A percentile compares a stretch with the other conserved stretches of the same genome.
Conservation (phyloP, 2,113 vertebrate species). For the Albula glossodonta region DNA sequence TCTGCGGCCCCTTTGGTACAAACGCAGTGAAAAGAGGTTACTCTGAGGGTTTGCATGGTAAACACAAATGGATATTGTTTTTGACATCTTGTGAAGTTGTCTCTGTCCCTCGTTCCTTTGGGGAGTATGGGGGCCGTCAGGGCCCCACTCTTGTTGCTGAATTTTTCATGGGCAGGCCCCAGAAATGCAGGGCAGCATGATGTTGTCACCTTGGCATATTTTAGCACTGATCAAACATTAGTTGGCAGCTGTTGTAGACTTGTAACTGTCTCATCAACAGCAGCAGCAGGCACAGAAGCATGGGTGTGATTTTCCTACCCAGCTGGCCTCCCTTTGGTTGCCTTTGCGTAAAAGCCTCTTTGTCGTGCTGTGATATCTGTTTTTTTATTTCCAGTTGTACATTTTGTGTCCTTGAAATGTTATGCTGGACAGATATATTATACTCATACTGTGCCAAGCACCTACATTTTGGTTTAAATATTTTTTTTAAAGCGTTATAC, state of each 20-base stretch:
- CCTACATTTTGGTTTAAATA: not conserved
- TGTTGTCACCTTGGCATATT: slow-evolving; percentile 91
- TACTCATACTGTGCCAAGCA: slow-evolving; percentile 29
- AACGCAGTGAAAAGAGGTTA: slow-evolving; percentile 64
- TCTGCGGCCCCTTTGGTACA: slow-evolving; percentile 58
- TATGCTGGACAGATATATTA: slow-evolving; percentile 37
- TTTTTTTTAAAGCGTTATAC: not conserved
- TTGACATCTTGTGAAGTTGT: slow-evolving; percentile 85
- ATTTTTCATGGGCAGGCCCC: slow-evolving; percentile 86
- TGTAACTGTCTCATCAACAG: slow-evolving; percentile 83
- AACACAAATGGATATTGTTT: slow-evolving; percentile 82
- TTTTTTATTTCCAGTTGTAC: slow-evolving; percentile 44
- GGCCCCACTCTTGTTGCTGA: slow-evolving; percentile 76
- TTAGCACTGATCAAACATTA: slow-evolving; percentile 94
- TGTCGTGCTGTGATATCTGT: slow-evolving; percentile 32
- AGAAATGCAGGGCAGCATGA: slow-evolving; percentile 84
- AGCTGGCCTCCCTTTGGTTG: slow-evolving; percentile 58
- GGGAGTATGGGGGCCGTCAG: slow-evolving; percentile 76
- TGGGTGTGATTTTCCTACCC: slow-evolving; percentile 68
- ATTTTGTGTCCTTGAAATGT: slow-evolving; percentile 48
- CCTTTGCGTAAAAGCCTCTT: slow-evolving; percentile 29
- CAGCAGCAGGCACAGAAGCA: slow-evolving; percentile 65
- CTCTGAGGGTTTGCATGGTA: slow-evolving; percentile 70
- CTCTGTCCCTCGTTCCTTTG: slow-evolving; percentile 77
- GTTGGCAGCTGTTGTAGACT: slow-evolving; percentile 83